Conservation (phyloP, 1,140 invertebrate species). For the Araneus ventricosus region DNA sequence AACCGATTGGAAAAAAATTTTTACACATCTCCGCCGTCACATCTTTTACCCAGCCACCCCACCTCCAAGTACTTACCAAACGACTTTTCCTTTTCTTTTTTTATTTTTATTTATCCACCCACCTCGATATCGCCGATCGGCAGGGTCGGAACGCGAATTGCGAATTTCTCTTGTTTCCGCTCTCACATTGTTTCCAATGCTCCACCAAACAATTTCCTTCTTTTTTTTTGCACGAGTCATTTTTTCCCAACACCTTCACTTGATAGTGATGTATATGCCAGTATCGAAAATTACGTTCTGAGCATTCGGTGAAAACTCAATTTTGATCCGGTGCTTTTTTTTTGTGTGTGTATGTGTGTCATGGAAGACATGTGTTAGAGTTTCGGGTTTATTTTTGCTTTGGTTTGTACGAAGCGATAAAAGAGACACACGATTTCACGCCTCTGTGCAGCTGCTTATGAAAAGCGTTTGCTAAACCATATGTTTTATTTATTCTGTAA, state of each 20-base stretch:
- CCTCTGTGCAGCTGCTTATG: too few relatives aligned
- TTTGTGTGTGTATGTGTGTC: too few relatives aligned
- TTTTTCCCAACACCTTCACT: not conserved
- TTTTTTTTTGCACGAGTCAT: too few relatives aligned
- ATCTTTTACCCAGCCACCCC: not conserved
- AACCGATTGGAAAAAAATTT: conserved; percentile 9
- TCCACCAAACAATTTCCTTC: not conserved
- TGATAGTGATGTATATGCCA: not conserved
- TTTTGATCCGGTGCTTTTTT: not conserved
- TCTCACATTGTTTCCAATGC: conserved; percentile 7
- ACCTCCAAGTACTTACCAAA: not conserved
- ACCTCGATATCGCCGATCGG: not conserved
- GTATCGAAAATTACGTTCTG: not conserved
- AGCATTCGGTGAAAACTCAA: conserved; percentile 7
- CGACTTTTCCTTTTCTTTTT: not conserved
- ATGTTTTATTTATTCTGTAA: too few relatives aligned
- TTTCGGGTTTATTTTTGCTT: not conserved
- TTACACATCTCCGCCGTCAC: not conserved
- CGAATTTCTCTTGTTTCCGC: conserved; percentile 2
- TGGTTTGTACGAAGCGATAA: too few relatives aligned
- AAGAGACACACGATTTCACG: too few relatives aligned
- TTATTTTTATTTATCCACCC: conserved; percentile 7
- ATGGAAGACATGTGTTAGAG: not conserved
- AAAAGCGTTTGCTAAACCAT: too few relatives aligned
- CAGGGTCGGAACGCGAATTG: not conserved